Conservation (phyloP, 2,888 invertebrate genomes). For the Acleris cristana region DNA sequence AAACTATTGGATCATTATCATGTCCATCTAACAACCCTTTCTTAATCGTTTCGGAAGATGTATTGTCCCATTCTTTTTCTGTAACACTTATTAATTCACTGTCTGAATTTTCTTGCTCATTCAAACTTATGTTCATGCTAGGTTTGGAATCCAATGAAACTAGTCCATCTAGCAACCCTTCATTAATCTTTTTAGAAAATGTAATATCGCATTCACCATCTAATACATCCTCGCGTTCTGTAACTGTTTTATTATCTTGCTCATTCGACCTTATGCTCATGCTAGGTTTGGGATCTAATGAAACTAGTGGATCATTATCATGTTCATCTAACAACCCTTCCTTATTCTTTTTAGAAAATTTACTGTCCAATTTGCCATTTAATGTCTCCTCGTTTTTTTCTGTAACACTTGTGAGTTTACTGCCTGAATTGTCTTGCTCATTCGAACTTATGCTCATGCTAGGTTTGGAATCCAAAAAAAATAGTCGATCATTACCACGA, state of each 20-base stretch:
- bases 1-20: background rate
- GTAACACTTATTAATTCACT: background rate
- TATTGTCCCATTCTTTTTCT: background rate
- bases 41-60: background rate
- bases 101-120: slow-evolving; percentile 2
- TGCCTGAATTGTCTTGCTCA: too few species aligned
- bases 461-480: too few species aligned
- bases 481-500: too few species aligned
- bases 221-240: background rate
- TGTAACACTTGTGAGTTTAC: too few species aligned
- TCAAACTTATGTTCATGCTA: background rate
- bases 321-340: background rate
- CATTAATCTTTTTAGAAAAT: background rate
- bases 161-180: background rate
- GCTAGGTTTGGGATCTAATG: slow-evolving; percentile 3
- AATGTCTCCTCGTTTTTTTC: too few species aligned
- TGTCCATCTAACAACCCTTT: background rate
- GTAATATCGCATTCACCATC: background rate
- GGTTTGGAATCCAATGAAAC: slow-evolving; percentile 2
- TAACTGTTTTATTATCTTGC: background rate
- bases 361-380: background rate
- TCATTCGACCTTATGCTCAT: background rate
- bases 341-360: background rate
- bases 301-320: background rate
- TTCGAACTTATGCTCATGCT: too few species aligned